These are phyloP conservation scores for Papilio polytes DNA, from an alignment of 1,140 invertebrate genomes.

Conservation along the genomic window DNA sequence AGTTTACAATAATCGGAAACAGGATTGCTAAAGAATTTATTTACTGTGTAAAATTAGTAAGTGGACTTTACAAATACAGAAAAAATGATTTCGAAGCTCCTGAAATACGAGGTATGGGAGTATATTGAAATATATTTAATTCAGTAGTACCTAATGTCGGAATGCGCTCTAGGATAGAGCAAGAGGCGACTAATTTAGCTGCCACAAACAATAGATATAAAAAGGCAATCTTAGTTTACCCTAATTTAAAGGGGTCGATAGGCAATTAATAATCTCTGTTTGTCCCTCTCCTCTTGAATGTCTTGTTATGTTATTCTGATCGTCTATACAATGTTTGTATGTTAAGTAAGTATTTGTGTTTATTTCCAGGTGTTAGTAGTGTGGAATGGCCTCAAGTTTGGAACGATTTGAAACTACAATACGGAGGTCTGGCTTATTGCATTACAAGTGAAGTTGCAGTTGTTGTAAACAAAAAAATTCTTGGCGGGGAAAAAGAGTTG, in stretches of 20 bases:
- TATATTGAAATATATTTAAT: conserved; percentile 10
- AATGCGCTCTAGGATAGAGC: background rate
- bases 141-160: background rate
- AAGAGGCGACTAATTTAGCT: no score
- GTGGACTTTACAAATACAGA: conserved; percentile 69
- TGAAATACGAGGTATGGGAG: conserved; percentile 62
- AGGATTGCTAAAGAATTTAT: conserved; percentile 70
- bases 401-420: conserved; percentile 65
- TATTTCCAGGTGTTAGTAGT: conserved; percentile 60
- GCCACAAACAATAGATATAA: background rate
- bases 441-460: conserved; percentile 69
- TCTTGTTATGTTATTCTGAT: no score
- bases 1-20: conserved; percentile 70
- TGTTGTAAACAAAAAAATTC: conserved; percentile 71
- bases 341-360: background rate
- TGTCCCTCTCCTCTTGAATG: no score
- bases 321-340: no score
- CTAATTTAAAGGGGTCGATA: no score
- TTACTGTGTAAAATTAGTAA: conserved; percentile 64
- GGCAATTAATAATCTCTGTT: no score
- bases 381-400: conserved; percentile 69
- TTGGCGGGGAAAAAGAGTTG: conserved; percentile 79
- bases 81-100: conserved; percentile 62
- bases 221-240: no score
- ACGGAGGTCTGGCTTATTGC: conserved; percentile 63